Percentiles rank a stretch among this genome's conserved stretches.
Evolutionary conservation across 1,140 invertebrate genomes (phyloP).

Genomic region (Acromyrmex echinatior): DNA sequence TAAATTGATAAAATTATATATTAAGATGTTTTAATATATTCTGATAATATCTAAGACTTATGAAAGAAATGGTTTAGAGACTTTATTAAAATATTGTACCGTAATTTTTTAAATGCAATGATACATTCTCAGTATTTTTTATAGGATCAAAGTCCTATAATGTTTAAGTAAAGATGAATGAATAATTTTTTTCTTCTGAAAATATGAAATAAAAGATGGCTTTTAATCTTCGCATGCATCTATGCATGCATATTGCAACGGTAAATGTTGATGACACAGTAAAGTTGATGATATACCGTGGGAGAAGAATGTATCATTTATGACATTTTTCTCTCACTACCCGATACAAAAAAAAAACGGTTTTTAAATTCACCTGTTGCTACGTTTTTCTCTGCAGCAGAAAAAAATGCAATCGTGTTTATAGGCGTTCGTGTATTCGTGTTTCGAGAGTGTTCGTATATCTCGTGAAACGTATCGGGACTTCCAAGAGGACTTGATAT

Average conservation of each 20-base stretch:
- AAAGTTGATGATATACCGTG: background rate
- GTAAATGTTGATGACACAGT: background rate
- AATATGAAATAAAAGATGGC: background rate
- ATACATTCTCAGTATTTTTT: background rate
- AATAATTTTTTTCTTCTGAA: background rate
- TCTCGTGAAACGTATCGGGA: constrained; percentile 38
- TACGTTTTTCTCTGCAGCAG: constrained; percentile 23
- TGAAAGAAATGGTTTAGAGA: background rate
- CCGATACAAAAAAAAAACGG: constrained; percentile 30
- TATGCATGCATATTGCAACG: background rate
- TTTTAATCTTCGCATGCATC: constrained; percentile 1
- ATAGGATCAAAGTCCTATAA: background rate
- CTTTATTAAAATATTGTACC: background rate
- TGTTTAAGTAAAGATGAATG: background rate
- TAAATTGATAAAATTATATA: background rate
- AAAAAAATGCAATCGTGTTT: constrained; percentile 38
- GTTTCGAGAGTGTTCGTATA: constrained; percentile 11
- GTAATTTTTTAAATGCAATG: background rate
- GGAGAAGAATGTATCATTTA: constrained; percentile 26
- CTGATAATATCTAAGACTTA: background rate
- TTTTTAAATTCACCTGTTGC: constrained; percentile 61
- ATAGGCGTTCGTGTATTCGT: constrained; percentile 16
- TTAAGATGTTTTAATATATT: background rate
- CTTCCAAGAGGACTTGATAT: constrained; percentile 43
- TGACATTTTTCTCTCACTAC: constrained; percentile 12